Percentiles rank a stretch among this genome's conserved stretches.
phyloP scores from a whole-genome alignment of 1,140 invertebrate genomes.

The Ooceraea biroi region DNA sequence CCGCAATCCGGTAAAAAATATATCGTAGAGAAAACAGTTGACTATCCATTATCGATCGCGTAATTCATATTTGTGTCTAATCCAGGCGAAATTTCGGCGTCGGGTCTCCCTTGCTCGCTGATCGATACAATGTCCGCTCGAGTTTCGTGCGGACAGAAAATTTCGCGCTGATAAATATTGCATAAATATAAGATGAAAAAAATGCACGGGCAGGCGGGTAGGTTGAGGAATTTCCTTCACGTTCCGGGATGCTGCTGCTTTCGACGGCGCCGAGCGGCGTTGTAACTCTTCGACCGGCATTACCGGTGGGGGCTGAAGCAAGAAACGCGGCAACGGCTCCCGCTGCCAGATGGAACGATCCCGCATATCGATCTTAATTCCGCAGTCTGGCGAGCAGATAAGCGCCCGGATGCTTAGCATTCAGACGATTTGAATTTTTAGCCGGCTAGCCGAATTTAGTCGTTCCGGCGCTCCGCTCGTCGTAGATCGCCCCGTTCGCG shows the following conservation, averaged over 20 bases:
- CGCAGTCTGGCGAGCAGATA: slow-evolving; percentile 60
- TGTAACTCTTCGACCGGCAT: slow-evolving; percentile 58
- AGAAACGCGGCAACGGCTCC: slow-evolving; percentile 43
- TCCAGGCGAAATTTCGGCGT: neutral
- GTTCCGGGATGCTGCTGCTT: slow-evolving; percentile 48
- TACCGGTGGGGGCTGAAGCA: slow-evolving; percentile 29
- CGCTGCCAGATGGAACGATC: slow-evolving; percentile 58
- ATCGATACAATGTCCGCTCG: slow-evolving; percentile 64
- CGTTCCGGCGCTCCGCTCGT: slow-evolving; percentile 3
- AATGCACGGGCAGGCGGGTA: slow-evolving; percentile 19
- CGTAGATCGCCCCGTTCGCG: slow-evolving; percentile 22
- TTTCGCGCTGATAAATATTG: slow-evolving; percentile 57
- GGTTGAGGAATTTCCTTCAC: slow-evolving; percentile 54
- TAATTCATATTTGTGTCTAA: neutral
- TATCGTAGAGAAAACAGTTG: neutral
- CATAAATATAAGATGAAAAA: slow-evolving; percentile 56
- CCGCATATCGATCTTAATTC: slow-evolving; percentile 64
- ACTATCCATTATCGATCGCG: neutral
- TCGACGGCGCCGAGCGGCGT: slow-evolving; percentile 55
- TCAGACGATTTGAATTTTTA: slow-evolving; percentile 63
- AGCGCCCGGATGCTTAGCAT: slow-evolving; percentile 58
- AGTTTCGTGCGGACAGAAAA: slow-evolving; percentile 47
- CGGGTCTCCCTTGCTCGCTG: too few relatives aligned
- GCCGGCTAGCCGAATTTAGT: slow-evolving; percentile 54
- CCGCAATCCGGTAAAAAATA: neutral